A percentile compares a stretch with the other conserved stretches of the same genome.
These are phyloP conservation scores for Pammene aurita DNA, from an alignment of 2,888 invertebrate genomes.

Conservation along the genomic window DNA sequence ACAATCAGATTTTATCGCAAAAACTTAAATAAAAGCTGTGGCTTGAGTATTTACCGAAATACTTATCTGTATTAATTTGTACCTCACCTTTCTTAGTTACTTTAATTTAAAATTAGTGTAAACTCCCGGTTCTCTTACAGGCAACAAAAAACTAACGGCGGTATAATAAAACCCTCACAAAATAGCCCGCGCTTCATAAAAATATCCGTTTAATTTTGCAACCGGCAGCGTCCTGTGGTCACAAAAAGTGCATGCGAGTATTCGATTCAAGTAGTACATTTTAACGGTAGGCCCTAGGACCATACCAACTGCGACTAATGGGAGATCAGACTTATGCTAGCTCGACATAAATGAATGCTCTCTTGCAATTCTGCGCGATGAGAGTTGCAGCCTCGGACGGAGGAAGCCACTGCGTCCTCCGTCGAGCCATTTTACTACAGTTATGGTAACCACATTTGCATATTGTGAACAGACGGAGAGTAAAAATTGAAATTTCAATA, in stretches of 20 bases:
- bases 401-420: conserved; percentile 32
- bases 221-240: conserved; percentile 7
- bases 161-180: conserved; percentile 29
- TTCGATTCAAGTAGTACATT: not conserved
- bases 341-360: not conserved
- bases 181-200: conserved; percentile 32
- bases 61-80: too few relatives aligned
- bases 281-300: not conserved
- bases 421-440: conserved; percentile 31
- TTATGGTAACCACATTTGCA: conserved; percentile 36
- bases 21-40: too few relatives aligned
- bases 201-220: conserved; percentile 39
- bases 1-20: too few relatives aligned
- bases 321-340: not conserved
- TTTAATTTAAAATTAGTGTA: not conserved
- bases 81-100: not conserved
- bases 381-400: conserved; percentile 2
- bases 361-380: not conserved
- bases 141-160: conserved; percentile 28
- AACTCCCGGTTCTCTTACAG: conserved; percentile 14
- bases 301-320: not conserved
- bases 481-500: conserved; percentile 1
- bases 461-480: conserved; percentile 22
- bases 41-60: not conserved
- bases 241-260: not conserved